These are phyloP conservation scores for Phengaris arion DNA, from an alignment of 2,888 invertebrate species.

Conservation along the genomic window DNA sequence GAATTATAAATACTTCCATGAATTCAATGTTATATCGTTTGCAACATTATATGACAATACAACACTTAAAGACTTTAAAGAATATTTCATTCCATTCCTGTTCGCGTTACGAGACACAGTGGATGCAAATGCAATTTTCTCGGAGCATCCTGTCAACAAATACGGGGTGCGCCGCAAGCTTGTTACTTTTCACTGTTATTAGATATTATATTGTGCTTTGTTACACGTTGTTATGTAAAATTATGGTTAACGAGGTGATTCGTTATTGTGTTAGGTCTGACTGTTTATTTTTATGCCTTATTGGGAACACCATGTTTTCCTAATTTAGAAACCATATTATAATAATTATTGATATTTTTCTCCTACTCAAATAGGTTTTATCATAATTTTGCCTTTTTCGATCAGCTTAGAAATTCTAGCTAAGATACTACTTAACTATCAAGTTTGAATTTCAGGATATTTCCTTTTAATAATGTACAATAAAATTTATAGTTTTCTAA, in stretches of 20 bases:
- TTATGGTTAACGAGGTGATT: neutral
- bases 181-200: slow-evolving; percentile 16
- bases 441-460: too few species aligned
- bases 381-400: too few species aligned
- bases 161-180: neutral
- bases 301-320: too few species aligned
- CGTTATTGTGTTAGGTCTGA: too few species aligned
- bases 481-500: too few species aligned
- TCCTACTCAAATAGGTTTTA: too few species aligned
- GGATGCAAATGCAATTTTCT: slow-evolving; percentile 24
- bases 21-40: neutral
- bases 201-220: slow-evolving; percentile 16
- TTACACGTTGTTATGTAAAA: neutral
- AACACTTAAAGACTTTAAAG: neutral
- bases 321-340: too few species aligned
- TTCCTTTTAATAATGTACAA: too few species aligned
- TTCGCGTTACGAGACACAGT: neutral
- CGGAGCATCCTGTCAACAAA: slow-evolving; percentile 25
- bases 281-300: too few species aligned
- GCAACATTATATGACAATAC: slow-evolving; percentile 3
- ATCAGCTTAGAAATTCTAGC: too few species aligned
- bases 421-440: too few species aligned
- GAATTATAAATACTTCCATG: neutral
- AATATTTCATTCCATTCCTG: neutral
- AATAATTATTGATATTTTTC: too few species aligned